These are phyloP conservation scores for Theristus sp. DNA, from an alignment of 2,888 invertebrate genomes.

Conservation along the genomic window DNA sequence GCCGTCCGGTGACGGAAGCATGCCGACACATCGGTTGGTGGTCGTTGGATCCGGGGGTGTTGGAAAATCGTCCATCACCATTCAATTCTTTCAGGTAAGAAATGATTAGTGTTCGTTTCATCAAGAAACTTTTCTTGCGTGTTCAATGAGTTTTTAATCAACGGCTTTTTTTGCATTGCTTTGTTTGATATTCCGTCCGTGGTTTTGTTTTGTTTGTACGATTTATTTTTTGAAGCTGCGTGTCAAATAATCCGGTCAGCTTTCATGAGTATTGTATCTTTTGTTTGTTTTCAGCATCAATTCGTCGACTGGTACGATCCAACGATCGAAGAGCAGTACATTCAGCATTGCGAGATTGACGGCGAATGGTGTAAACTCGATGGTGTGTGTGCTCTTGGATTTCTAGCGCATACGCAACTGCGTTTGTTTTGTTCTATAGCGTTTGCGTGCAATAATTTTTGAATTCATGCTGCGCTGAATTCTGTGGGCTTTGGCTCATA, in stretches of 20 bases:
- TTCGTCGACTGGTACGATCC: slow-evolving; percentile 89
- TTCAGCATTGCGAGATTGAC: slow-evolving; percentile 79
- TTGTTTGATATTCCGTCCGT: no score
- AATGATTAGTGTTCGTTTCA: not conserved
- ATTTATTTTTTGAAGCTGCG: not conserved
- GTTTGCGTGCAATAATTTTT: no score
- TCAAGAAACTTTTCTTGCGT: not conserved
- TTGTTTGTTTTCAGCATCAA: slow-evolving; percentile 40
- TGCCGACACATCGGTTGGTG: slow-evolving; percentile 56
- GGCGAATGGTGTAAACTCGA: slow-evolving; percentile 48
- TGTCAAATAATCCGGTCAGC: no score
- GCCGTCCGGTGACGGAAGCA: slow-evolving; percentile 15
- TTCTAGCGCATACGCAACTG: no score
- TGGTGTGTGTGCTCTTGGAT: slow-evolving; percentile 15
- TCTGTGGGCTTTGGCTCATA: no score
- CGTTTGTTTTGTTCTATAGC: not conserved
- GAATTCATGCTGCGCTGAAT: no score
- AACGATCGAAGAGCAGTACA: slow-evolving; percentile 83
- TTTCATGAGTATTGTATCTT: no score
- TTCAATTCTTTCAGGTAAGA: slow-evolving; percentile 62
- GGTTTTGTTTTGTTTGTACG: no score
- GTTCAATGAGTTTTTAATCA: not conserved
- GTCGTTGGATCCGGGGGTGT: slow-evolving; percentile 87
- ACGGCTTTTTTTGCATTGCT: no score
- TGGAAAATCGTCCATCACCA: slow-evolving; percentile 86